These are phyloP conservation scores for Macrochelys suwanniensis DNA, from an alignment of 2,797 vertebrate species.

Conservation along the genomic window DNA sequence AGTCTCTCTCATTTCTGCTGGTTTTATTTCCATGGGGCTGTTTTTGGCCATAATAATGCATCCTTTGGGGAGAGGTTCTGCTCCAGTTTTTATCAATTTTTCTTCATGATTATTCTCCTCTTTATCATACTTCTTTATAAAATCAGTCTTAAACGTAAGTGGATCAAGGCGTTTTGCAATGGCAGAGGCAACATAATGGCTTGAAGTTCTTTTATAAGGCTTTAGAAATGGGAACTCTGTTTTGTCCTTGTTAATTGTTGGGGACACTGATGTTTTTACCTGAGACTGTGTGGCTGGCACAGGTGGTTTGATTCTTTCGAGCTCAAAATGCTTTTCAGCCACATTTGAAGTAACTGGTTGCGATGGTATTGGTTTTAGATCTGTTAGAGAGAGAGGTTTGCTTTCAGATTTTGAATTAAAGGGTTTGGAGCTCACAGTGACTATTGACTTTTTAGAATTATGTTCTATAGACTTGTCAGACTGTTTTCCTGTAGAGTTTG, in stretches of 20 bases:
- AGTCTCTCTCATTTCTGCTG: constrained; percentile 39
- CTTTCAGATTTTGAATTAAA: constrained; percentile 38
- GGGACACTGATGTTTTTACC: constrained; percentile 58
- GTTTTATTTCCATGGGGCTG: background rate
- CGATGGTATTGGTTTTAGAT: constrained; percentile 36
- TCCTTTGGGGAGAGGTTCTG: background rate
- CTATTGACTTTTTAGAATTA: constrained; percentile 25
- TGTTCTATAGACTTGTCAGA: constrained; percentile 30
- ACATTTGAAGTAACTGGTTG: background rate
- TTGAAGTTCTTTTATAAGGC: constrained; percentile 92
- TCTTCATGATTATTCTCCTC: background rate
- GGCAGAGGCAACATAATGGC: constrained; percentile 94
- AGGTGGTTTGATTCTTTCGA: constrained; percentile 70
- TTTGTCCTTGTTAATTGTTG: constrained; percentile 63
- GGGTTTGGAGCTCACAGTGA: constrained; percentile 20
- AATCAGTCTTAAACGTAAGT: constrained; percentile 57
- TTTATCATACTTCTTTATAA: background rate
- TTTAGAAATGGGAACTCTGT: constrained; percentile 86
- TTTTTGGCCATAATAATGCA: constrained; percentile 6
- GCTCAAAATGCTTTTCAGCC: constrained; percentile 49
- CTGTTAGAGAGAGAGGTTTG: constrained; percentile 54
- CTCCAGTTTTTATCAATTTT: background rate
- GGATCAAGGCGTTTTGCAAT: constrained; percentile 86
- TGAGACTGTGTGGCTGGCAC: constrained; percentile 62
- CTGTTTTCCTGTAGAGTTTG: constrained; percentile 75